Percentiles rank a stretch among this genome's conserved stretches.
Evolutionary conservation across 2,113 vertebrate genomes (phyloP).

Genomic region (Platichthys stellatus): DNA sequence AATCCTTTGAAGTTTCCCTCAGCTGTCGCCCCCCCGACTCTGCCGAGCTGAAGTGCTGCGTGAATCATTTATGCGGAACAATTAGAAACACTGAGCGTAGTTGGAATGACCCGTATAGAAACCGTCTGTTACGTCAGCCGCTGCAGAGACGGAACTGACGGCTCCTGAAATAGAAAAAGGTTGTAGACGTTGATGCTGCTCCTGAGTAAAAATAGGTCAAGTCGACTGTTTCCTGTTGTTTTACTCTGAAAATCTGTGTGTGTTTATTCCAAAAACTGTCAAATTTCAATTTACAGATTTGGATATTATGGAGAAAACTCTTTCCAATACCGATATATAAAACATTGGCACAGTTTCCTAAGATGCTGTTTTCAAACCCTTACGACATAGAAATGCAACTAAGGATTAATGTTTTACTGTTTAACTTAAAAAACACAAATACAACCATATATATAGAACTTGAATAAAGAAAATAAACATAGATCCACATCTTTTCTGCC

Average conservation of each 20-base stretch:
- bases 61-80: constrained; percentile 58
- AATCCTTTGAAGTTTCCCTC: constrained; percentile 48
- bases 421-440: too few relatives aligned
- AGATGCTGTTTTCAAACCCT: too few relatives aligned
- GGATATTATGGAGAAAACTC: too few relatives aligned
- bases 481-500: too few relatives aligned
- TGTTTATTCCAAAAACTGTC: background rate
- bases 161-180: constrained; percentile 2
- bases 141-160: background rate
- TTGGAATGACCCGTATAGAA: constrained; percentile 7
- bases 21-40: constrained; percentile 15
- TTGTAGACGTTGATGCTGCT: background rate
- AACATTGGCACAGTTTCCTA: too few relatives aligned
- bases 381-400: too few relatives aligned
- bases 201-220: background rate
- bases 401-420: too few relatives aligned
- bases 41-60: constrained; percentile 31
- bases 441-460: too few relatives aligned
- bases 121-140: constrained; percentile 14
- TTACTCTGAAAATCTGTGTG: too few relatives aligned
- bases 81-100: constrained; percentile 40
- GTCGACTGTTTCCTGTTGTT: too few relatives aligned
- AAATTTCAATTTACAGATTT: background rate
- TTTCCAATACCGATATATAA: too few relatives aligned
- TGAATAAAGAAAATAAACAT: too few relatives aligned